These are phyloP conservation scores for Fragum whitleyi DNA, from an alignment of 2,888 invertebrate genomes.

Conservation along the genomic window DNA sequence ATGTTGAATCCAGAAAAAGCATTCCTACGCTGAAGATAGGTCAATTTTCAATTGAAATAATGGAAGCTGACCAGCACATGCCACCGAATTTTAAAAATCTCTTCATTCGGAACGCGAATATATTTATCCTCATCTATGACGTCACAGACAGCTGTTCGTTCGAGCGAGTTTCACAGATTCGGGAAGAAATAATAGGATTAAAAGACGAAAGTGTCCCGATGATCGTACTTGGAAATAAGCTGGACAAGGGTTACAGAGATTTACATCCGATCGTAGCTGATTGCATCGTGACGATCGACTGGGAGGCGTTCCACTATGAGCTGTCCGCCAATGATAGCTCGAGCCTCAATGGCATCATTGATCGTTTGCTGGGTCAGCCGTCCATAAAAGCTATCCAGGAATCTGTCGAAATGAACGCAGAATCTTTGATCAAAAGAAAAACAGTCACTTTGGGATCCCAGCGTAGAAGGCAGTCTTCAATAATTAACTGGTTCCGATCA, in stretches of 20 bases:
- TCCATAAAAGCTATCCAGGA: background rate
- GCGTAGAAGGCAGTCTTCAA: background rate
- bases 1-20: too few relatives aligned
- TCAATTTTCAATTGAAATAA: background rate
- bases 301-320: constrained; percentile 3
- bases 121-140: constrained; percentile 12
- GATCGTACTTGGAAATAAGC: constrained; percentile 3
- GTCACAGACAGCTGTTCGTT: background rate
- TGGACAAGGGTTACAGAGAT: background rate
- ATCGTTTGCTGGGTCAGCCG: background rate
- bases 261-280: constrained; percentile 2
- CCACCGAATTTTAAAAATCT: constrained; percentile 1
- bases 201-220: constrained; percentile 6
- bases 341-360: background rate
- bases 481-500: background rate
- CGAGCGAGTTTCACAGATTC: background rate
- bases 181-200: background rate
- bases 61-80: background rate
- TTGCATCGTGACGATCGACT: constrained; percentile 5
- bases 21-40: background rate
- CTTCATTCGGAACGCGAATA: constrained; percentile 11
- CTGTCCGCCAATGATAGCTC: background rate
- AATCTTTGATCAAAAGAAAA: background rate
- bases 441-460: background rate
- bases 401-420: background rate